Evolutionary conservation across 2,888 invertebrate genomes (phyloP), one percentile per base, ranked within the genome.

Genomic region (Yponomeuta cagnagella): DNA sequence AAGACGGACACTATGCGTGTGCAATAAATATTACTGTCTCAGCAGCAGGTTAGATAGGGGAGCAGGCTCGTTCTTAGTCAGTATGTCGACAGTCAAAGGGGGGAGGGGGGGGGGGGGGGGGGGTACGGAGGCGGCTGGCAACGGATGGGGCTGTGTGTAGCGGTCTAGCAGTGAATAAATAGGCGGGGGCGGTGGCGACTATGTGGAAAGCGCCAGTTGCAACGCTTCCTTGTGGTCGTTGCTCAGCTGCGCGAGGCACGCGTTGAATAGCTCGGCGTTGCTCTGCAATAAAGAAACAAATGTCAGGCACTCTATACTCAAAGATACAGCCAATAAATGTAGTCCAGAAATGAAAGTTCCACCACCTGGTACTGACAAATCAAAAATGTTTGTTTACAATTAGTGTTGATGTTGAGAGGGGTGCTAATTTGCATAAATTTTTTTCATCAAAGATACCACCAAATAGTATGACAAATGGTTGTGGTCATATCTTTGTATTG

Each of bases 221-320:
- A 98, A 93, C 66, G 97, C 97, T 79, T 96, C 95, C 85, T 97
- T 96, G 85, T 97, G 96, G 78, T 97, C 97, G 71, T 95, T 93
- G 77, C 95, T 94, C 76, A 98, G 93, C 76, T 94, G 94, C 82
- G 94, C 93, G 77, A 97, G 92, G 81, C 97, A 96, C n/a, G 95
- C 95, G 82, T 96, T 95, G 90, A 97, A 97, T 77, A 97, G 92
- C 76, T 96, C 95, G 63, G 94, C 94, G 85, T 96, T 97, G 74
- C 93, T 94, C 95, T 96, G 93, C 33, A 93, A 82, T 75, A 52
- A 76, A 77, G 73, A 69, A 23, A 67, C 6, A 43, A 58, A 58
- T 15, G 15, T 58, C 15, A 58, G 12, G 5, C 52, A 58, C 52
- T 43, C 3, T 5, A 8, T 8, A 8, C 43, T 43, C 43, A 8